Percentiles rank a stretch among this genome's conserved stretches.
These are phyloP conservation scores for Trachurus trachurus DNA, from an alignment of 2,797 vertebrate genomes.

Conservation along the genomic window DNA sequence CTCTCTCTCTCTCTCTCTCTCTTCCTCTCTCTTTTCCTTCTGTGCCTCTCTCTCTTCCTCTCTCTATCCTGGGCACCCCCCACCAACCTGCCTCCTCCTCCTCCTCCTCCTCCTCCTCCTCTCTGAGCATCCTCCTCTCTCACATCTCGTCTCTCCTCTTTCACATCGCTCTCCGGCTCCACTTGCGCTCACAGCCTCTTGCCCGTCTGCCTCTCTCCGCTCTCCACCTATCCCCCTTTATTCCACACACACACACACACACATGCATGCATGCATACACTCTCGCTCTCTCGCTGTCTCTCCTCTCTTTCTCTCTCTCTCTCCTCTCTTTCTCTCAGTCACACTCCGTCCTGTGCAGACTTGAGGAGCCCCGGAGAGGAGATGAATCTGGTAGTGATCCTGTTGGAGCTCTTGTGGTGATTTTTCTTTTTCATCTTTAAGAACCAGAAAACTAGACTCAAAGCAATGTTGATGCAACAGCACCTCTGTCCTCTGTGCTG, in stretches of 20 bases:
- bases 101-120: slow-evolving; percentile 34
- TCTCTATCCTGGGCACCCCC: slow-evolving; percentile 24
- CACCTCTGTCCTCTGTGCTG: slow-evolving; percentile 43
- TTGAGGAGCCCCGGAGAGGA: slow-evolving; percentile 58
- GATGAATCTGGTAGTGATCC: slow-evolving; percentile 55
- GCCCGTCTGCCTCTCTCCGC: slow-evolving; percentile 51
- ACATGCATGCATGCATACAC: slow-evolving; percentile 51
- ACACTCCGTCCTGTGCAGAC: slow-evolving; percentile 68
- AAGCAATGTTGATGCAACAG: slow-evolving; percentile 77
- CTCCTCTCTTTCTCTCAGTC: slow-evolving; percentile 48
- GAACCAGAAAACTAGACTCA: slow-evolving; percentile 51
- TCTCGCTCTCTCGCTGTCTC: slow-evolving; percentile 12
- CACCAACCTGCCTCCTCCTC: neutral
- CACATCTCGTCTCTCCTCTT: slow-evolving; percentile 50
- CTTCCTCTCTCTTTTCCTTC: slow-evolving; percentile 4
- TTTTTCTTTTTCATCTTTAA: slow-evolving; percentile 37
- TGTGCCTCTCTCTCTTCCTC: slow-evolving; percentile 7
- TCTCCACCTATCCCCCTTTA: slow-evolving; percentile 43
- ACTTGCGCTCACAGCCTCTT: slow-evolving; percentile 72
- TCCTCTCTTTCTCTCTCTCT: slow-evolving; percentile 34
- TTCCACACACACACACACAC: slow-evolving; percentile 20
- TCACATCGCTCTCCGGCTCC: slow-evolving; percentile 72
- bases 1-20: slow-evolving; percentile 27
- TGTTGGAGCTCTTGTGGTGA: slow-evolving; percentile 49
- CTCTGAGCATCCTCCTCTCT: slow-evolving; percentile 59